These are phyloP conservation scores for Drepana falcataria DNA, from an alignment of 2,888 invertebrate genomes.

Conservation along the genomic window DNA sequence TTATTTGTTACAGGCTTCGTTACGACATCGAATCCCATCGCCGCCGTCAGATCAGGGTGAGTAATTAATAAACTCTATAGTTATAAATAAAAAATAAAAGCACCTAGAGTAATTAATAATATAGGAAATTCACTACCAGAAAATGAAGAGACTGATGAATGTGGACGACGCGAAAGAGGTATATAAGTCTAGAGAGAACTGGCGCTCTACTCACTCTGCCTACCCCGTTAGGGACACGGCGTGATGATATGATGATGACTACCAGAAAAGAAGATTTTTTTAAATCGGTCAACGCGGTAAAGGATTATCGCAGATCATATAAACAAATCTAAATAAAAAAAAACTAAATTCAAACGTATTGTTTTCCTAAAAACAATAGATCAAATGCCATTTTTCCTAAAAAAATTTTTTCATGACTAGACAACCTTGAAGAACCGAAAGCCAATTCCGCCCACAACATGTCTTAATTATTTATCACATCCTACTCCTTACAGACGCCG, in stretches of 20 bases:
- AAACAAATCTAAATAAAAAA: no score
- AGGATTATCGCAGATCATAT: no score
- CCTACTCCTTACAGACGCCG: conserved; percentile 55
- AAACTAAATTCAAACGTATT: neutral
- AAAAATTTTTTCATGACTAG: neutral
- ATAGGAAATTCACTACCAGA: no score
- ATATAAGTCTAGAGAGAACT: no score
- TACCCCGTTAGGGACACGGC: no score
- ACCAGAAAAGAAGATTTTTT: no score
- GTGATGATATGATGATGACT: no score
- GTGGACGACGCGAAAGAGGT: no score
- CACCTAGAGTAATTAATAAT: neutral
- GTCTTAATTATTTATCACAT: conserved; percentile 76
- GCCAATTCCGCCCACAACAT: conserved; percentile 54
- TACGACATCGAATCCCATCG: conserved; percentile 65
- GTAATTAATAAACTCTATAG: conserved; percentile 14
- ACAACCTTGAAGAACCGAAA: conserved; percentile 32
- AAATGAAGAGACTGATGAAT: no score
- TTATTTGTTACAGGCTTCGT: conserved; percentile 67
- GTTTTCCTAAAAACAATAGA: neutral
- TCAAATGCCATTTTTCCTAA: neutral
- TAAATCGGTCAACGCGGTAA: no score
- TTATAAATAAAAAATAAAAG: no score
- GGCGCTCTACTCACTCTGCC: no score
- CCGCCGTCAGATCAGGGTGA: conserved; percentile 69